Percentiles rank a stretch among this genome's conserved stretches.
Conservation (phyloP, 2,888 invertebrate species). For the Theristus sp. region DNA sequence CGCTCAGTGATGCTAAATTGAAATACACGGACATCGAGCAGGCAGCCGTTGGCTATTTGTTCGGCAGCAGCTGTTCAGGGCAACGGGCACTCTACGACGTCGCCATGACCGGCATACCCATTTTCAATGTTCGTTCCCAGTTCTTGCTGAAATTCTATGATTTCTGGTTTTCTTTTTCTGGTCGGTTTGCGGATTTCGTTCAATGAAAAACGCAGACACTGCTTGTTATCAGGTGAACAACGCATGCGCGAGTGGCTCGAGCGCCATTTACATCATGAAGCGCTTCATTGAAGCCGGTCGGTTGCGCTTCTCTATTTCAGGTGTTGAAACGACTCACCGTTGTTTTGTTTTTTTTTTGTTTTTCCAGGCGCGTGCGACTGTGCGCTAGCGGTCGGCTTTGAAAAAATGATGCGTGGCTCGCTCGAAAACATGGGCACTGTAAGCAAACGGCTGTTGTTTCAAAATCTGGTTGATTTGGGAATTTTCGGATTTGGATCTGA, state of each 20-base stretch:
- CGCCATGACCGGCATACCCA: constrained; percentile 86
- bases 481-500: no score
- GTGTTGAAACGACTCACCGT: background rate
- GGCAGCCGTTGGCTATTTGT: constrained; percentile 78
- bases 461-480: no score
- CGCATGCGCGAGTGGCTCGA: constrained; percentile 89
- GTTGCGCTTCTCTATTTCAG: background rate
- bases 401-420: constrained; percentile 90
- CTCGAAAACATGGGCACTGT: constrained; percentile 39
- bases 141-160: background rate
- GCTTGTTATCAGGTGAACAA: constrained; percentile 54
- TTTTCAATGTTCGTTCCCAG: constrained; percentile 54
- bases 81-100: constrained; percentile 82
- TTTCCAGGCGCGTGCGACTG: constrained; percentile 52
- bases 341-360: background rate
- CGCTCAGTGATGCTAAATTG: constrained; percentile 61
- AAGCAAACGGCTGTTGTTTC: no score
- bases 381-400: constrained; percentile 80
- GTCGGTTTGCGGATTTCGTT: background rate
- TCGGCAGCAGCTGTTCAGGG: constrained; percentile 53
- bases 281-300: constrained; percentile 66
- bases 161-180: background rate
- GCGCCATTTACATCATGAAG: constrained; percentile 69
- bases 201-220: background rate
- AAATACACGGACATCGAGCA: constrained; percentile 59